Evolutionary conservation across 2,113 vertebrate species (phyloP), one percentile per base, ranked within the genome.

Genomic region (Dendrocopos noguchii): DNA sequence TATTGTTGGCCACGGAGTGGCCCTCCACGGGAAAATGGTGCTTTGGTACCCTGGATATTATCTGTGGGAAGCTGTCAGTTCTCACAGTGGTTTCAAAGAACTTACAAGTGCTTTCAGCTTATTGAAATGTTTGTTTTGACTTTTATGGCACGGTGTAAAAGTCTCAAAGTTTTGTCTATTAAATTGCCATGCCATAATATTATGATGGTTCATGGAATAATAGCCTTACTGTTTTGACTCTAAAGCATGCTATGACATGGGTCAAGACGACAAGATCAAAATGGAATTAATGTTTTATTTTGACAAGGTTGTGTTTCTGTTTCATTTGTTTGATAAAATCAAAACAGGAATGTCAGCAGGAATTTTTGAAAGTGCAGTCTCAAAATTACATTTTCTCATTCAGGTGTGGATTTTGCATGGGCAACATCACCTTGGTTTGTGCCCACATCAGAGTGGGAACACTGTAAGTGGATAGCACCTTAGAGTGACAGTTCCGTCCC

Each of bases 161-260:
- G 80, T 52, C 66, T 76, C 81, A 31, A 84, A 95, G 74, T 96
- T 96, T 94, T 93, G 88, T 93, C 92, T 96, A 63, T 94, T 88
- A 72, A 52, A 79, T 92, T 92, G 80, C 66, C 46, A 9, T 93
- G 80, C 76, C 80, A 84, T 81, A 96, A 95, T 91, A 94, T 87
- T 94, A 84, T 90, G 92, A 95, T 3, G 15, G n/a, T 80, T 90
- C 50, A 79, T 50, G 39, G 84, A 74, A 88, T 81, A 94, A 92
- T 91, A 88, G 59, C 66, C 77, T 93, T 81, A 90, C 63, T 95
- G 87, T 96, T 95, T 95, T 96, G 95, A 93, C 94, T 95, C 86
- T 77, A 55, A 84, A 90, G 53, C 59, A 46, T 76, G 83, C 73
- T 90, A 72, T 76, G 91, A 88, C 88, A 94, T 42, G 74, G 94